phyloP scores from a whole-genome alignment of 2,113 vertebrate genomes.

The Anser cygnoides region DNA sequence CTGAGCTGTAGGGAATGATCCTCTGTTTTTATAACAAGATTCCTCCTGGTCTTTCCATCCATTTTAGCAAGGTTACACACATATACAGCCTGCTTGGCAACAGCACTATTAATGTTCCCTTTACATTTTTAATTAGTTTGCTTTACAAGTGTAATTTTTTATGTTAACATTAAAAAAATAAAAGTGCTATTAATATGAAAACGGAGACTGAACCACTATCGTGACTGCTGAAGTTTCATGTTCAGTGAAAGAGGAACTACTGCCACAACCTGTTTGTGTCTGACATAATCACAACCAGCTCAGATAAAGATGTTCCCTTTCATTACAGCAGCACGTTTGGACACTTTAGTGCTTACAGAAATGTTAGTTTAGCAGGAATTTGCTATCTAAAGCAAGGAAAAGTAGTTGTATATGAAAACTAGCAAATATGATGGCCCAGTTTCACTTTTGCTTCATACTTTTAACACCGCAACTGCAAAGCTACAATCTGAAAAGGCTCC shows the following conservation, averaged over 20 bases:
- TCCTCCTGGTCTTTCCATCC: background rate
- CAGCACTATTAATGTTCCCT: background rate
- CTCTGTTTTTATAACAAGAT: background rate
- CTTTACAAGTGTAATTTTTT: background rate
- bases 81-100: background rate
- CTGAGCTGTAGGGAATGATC: background rate
- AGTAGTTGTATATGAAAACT: background rate
- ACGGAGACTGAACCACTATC: background rate
- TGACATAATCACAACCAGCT: background rate
- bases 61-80: background rate
- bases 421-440: background rate
- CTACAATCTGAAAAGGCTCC: background rate
- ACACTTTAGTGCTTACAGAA: background rate
- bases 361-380: background rate
- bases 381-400: background rate
- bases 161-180: background rate
- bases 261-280: background rate
- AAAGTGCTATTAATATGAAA: background rate
- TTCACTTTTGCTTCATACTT: constrained; percentile 35
- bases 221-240: background rate
- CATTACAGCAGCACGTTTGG: background rate
- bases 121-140: background rate
- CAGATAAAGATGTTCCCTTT: background rate
- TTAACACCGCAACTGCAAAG: background rate
- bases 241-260: background rate